Evolutionary conservation across 2,113 vertebrate genomes (phyloP).

Genomic region (Rutilus rutilus): DNA sequence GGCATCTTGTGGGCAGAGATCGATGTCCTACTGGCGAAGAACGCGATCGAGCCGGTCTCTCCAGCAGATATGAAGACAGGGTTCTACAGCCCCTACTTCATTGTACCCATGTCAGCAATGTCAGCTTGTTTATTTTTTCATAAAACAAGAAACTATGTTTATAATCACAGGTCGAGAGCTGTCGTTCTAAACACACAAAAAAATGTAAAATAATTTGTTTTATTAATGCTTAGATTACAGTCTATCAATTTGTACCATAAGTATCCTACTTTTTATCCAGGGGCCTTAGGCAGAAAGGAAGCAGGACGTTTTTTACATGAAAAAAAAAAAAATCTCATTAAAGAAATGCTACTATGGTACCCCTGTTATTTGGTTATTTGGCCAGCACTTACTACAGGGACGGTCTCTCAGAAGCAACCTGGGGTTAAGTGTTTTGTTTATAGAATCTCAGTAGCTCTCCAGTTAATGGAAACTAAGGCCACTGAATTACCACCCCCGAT

Average conservation of each 20-base stretch:
- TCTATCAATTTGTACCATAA: neutral
- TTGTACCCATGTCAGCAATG: too few species aligned
- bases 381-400: neutral
- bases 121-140: too few species aligned
- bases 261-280: neutral
- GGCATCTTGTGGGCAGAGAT: too few species aligned
- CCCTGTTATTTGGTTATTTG: constrained; percentile 1
- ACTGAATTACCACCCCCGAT: neutral
- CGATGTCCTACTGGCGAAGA: too few species aligned
- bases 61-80: too few species aligned
- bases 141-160: too few species aligned
- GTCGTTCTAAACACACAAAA: too few species aligned
- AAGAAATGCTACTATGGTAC: neutral
- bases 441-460: neutral
- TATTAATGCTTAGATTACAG: neutral
- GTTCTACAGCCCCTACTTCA: too few species aligned
- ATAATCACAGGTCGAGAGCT: too few species aligned
- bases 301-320: neutral
- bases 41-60: too few species aligned
- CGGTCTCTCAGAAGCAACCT: neutral
- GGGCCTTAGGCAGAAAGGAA: neutral
- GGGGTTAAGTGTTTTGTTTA: neutral
- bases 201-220: neutral
- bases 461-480: neutral
- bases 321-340: neutral